A percentile compares a stretch with the other conserved stretches of the same genome.
Evolutionary conservation across 2,797 vertebrate genomes (phyloP).

Genomic region (Acipenser oxyrinchus): DNA sequence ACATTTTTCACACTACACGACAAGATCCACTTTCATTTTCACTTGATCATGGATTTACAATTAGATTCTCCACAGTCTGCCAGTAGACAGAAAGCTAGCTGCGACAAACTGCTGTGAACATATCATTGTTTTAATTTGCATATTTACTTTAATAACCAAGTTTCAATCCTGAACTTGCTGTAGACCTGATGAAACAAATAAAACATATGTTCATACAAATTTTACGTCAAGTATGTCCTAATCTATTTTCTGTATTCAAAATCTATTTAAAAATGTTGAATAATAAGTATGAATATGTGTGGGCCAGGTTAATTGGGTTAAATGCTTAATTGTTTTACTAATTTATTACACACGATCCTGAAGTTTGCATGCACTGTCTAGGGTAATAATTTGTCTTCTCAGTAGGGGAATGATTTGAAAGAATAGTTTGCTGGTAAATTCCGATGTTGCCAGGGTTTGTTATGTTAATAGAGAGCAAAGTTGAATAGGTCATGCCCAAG

Average conservation of each 20-base stretch:
- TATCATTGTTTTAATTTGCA: conserved; percentile 67
- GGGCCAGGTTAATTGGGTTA: conserved; percentile 47
- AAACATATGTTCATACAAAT: too few relatives aligned
- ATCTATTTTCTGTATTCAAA: too few relatives aligned
- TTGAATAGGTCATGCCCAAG: conserved; percentile 67
- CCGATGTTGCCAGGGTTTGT: conserved; percentile 51
- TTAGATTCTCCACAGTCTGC: conserved; percentile 39
- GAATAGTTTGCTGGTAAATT: conserved; percentile 19
- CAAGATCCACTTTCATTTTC: too few relatives aligned
- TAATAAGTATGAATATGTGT: conserved; percentile 19
- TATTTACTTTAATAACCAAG: conserved; percentile 7
- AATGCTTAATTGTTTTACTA: conserved; percentile 43
- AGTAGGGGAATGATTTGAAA: conserved; percentile 27
- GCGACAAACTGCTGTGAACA: conserved; percentile 59
- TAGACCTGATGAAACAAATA: too few relatives aligned
- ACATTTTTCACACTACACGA: too few relatives aligned
- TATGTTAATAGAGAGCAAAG: conserved; percentile 72
- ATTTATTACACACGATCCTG: conserved; percentile 36
- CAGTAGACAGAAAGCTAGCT: conserved; percentile 37
- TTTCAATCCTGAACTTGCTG: too few relatives aligned
- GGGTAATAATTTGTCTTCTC: conserved; percentile 33
- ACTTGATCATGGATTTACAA: conserved; percentile 35
- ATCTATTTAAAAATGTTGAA: too few relatives aligned
- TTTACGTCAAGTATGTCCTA: too few relatives aligned
- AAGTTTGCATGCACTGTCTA: conserved; percentile 17